Evolutionary conservation across 2,797 vertebrate genomes (phyloP).

Genomic region (Poecilia velifera): DNA sequence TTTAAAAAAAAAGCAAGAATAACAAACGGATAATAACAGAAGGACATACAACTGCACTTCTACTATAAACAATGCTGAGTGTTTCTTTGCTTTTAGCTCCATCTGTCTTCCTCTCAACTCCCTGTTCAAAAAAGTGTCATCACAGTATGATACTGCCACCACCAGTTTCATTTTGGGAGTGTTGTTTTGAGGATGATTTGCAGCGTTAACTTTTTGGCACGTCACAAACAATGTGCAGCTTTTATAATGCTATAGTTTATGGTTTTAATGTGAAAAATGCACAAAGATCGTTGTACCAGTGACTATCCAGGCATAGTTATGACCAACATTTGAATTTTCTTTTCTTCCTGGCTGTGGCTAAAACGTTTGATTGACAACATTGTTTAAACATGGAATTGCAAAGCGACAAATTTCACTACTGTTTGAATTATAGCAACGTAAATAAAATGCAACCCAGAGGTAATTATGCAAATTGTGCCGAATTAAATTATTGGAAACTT

Average conservation of each 20-base stretch:
- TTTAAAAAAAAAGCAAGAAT: background rate
- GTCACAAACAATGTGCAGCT: background rate
- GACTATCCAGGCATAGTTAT: constrained; percentile 30
- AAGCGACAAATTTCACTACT: constrained; percentile 19
- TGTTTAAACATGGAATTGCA: constrained; percentile 34
- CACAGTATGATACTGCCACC: background rate
- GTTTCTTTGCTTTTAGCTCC: background rate
- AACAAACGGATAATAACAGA: background rate
- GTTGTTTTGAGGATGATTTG: background rate
- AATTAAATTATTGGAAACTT: constrained; percentile 29
- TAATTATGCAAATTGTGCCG: constrained; percentile 36
- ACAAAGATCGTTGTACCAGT: background rate
- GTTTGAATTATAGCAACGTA: constrained; percentile 13
- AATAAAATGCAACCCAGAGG: constrained; percentile 13
- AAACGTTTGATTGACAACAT: constrained; percentile 32
- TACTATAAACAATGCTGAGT: background rate
- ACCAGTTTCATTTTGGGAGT: background rate
- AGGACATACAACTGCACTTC: background rate
- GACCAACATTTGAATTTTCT: constrained; percentile 23
- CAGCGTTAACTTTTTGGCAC: background rate
- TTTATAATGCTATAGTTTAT: background rate
- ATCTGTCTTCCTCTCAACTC: background rate
- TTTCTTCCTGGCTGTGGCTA: constrained; percentile 11
- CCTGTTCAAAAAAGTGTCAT: background rate
- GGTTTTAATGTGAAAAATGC: background rate